Evolutionary conservation across 2,888 invertebrate genomes (phyloP), one percentile per base, ranked within the genome.

Genomic region (Pedicia rivosa): DNA sequence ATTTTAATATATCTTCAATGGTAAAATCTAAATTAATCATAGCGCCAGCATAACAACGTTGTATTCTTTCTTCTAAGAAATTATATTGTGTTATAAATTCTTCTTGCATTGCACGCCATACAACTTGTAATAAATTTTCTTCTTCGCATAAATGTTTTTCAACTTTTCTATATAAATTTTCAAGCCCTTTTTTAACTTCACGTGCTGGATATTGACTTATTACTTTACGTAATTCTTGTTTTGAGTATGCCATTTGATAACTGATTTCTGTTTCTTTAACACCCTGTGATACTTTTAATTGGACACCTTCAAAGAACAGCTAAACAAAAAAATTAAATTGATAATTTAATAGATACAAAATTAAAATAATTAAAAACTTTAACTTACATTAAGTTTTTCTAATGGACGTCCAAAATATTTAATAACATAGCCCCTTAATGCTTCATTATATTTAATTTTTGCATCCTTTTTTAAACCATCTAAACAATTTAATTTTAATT

Each of bases 71-170:
- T 64, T 94, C 90, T 48, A 95, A 76, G 49, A 81, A 75, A 59
- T 86, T 88, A 63, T 95, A 91, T 60, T 97, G 97, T 48, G 83
- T 79, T 49, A 98, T 84, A 63, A 98, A 97, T 67, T 97, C 95
- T 59, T 95, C 91, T 67, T 97, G 95, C 95, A 98, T 95, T 50
- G 92, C 88, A 55, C 91, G 76, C 98, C 98, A 98, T 40, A 98
- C 97, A 35, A 98, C 97, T 75, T 86, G 64, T 50, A 92, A 67
- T 44, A 94, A 68, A 54, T 90, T 92, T 57, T 86, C 84, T 62
- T 90, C 88, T 62, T 92, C 92, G 52, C 87, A 88, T 31, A 97
- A 67, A 63, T 98, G 95, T 65, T 97, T 97, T 59, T 97, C 97
- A 38, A 97, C 91, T 61, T 91, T 92, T 59, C 81, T 82, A 62